Evolutionary conservation across 2,888 invertebrate genomes (phyloP).

Genomic region (Ochropleura plecta): DNA sequence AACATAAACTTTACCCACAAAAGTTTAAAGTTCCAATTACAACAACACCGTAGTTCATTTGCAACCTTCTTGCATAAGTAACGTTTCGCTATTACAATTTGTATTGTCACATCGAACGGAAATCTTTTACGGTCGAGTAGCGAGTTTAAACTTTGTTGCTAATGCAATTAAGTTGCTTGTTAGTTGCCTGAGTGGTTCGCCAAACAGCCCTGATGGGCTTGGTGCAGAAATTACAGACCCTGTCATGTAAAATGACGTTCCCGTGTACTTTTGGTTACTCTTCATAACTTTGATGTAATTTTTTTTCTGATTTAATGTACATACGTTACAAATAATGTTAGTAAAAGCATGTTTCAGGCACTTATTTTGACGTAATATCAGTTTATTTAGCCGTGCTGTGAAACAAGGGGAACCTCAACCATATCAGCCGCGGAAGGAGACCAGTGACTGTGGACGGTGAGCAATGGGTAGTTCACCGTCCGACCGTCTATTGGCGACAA

Average conservation of each 20-base stretch:
- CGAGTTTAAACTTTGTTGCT: slow-evolving; percentile 56
- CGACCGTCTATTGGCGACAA: no score
- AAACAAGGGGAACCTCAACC: no score
- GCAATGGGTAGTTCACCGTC: no score
- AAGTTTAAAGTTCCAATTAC: not conserved
- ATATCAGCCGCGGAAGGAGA: no score
- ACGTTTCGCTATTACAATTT: slow-evolving; percentile 74
- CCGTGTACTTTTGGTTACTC: not conserved
- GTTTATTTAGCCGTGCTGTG: no score
- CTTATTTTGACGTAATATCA: not conserved
- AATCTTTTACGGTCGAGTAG: slow-evolving; percentile 54
- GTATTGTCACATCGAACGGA: slow-evolving; percentile 74
- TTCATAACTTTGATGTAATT: not conserved
- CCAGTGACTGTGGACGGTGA: no score
- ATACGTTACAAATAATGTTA: not conserved
- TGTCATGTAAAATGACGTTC: slow-evolving; percentile 30
- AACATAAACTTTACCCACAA: not conserved
- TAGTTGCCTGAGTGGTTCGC: slow-evolving; percentile 8
- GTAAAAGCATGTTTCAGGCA: not conserved
- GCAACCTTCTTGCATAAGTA: slow-evolving; percentile 58
- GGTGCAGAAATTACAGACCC: slow-evolving; percentile 51
- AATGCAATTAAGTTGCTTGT: slow-evolving; percentile 26
- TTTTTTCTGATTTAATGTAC: not conserved
- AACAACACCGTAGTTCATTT: slow-evolving; percentile 24
- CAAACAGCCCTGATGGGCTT: slow-evolving; percentile 24